phyloP scores from a whole-genome alignment of 2,888 invertebrate genomes.

The Arrhopalites spinosus region DNA sequence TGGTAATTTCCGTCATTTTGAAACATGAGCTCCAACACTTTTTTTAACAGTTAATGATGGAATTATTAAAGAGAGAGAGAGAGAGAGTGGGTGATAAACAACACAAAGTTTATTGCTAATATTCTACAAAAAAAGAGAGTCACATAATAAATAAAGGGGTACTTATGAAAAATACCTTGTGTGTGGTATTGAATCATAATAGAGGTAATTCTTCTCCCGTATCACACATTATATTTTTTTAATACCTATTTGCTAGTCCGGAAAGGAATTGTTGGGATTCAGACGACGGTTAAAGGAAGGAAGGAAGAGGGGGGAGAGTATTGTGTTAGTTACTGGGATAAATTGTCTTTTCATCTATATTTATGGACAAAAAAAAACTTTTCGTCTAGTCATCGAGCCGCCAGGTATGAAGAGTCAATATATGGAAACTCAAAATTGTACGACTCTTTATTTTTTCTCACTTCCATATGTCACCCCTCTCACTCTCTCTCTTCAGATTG shows the following conservation, averaged over 20 bases:
- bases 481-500: not conserved
- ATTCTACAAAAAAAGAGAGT: too few species aligned
- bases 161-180: too few species aligned
- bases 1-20: conserved; percentile 27
- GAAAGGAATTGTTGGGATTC: conserved; percentile 4
- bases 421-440: too few species aligned
- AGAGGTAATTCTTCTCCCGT: too few species aligned
- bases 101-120: too few species aligned
- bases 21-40: conserved; percentile 21
- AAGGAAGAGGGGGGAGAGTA: not conserved
- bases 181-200: too few species aligned
- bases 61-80: too few species aligned
- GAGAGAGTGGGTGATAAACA: too few species aligned
- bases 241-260: conserved; percentile 2
- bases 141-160: too few species aligned
- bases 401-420: not conserved
- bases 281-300: not conserved
- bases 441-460: too few species aligned
- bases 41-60: conserved; percentile 1
- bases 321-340: not conserved
- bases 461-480: conserved; percentile 6
- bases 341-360: conserved; percentile 6
- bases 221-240: too few species aligned
- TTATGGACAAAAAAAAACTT: conserved; percentile 2
- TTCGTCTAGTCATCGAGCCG: conserved; percentile 20